Evolutionary conservation across 2,797 vertebrate genomes (phyloP).

Genomic region (Australoheros facetus): DNA sequence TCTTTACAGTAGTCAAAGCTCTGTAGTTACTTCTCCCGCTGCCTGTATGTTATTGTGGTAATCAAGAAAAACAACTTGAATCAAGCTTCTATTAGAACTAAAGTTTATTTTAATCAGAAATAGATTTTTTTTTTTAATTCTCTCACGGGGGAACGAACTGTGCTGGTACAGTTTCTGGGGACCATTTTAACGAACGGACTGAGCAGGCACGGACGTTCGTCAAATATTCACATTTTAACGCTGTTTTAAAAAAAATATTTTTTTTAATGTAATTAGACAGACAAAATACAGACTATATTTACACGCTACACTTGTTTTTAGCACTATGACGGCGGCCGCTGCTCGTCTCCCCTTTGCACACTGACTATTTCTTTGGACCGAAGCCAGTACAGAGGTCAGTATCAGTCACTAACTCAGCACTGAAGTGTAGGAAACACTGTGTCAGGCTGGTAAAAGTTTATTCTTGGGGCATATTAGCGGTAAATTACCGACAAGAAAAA

Average conservation of each 20-base stretch:
- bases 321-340: conserved; percentile 3
- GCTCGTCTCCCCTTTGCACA: not conserved
- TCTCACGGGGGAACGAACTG: conserved; percentile 8
- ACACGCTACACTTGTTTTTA: not conserved
- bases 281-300: not conserved
- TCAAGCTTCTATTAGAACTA: not conserved
- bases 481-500: not conserved
- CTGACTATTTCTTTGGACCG: conserved; percentile 5
- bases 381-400: conserved; percentile 29
- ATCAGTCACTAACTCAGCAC: not conserved
- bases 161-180: conserved; percentile 43
- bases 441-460: not conserved
- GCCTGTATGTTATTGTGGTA: not conserved
- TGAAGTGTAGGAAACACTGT: not conserved
- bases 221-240: not conserved
- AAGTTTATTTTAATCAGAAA: not conserved
- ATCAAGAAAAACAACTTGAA: not conserved
- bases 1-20: too few species aligned
- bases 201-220: not conserved
- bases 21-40: not conserved
- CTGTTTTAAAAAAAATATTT: not conserved
- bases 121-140: not conserved
- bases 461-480: not conserved
- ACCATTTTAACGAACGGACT: conserved; percentile 52
- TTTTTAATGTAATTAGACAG: not conserved